These are phyloP conservation scores for Hypomesus transpacificus DNA, from an alignment of 2,113 vertebrate genomes.

Conservation along the genomic window DNA sequence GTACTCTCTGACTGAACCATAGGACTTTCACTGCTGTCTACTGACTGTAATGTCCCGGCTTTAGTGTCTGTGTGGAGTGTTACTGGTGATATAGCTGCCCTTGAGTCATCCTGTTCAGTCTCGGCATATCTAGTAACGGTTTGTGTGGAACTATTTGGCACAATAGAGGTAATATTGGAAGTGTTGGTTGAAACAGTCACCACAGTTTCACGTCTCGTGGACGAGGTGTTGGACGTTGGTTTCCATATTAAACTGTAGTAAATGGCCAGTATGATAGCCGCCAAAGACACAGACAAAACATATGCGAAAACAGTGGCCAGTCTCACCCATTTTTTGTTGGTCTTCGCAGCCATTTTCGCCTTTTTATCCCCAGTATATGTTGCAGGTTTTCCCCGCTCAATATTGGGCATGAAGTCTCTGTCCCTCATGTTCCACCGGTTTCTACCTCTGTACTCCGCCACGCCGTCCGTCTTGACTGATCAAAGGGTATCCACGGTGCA, in stretches of 20 bases:
- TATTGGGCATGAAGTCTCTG: slow-evolving; percentile 70
- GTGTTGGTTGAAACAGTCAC: not conserved
- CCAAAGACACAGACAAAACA: slow-evolving; percentile 83
- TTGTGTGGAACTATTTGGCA: slow-evolving; percentile 9
- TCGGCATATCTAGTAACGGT: slow-evolving; percentile 1
- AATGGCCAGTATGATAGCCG: slow-evolving; percentile 83
- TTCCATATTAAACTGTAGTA: slow-evolving; percentile 88
- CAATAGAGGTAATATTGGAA: slow-evolving; percentile 12
- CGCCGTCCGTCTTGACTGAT: slow-evolving; percentile 62
- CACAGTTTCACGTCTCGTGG: slow-evolving; percentile 20
- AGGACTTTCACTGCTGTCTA: slow-evolving; percentile 3
- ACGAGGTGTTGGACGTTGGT: slow-evolving; percentile 60
- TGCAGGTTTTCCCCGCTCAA: slow-evolving; percentile 81
- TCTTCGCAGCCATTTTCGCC: slow-evolving; percentile 85
- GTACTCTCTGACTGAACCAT: not conserved
- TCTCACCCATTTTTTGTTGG: slow-evolving; percentile 87
- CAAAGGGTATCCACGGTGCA: slow-evolving; percentile 3
- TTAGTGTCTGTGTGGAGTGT: not conserved
- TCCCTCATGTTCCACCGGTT: slow-evolving; percentile 76
- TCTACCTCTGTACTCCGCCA: slow-evolving; percentile 73
- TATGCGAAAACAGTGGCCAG: slow-evolving; percentile 85
- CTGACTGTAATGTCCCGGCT: not conserved
- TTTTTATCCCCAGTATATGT: slow-evolving; percentile 88
- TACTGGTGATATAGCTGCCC: not conserved
- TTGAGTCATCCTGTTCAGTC: not conserved